Evolutionary conservation across 2,797 vertebrate genomes (phyloP).

Genomic region (Astyanax mexicanus): DNA sequence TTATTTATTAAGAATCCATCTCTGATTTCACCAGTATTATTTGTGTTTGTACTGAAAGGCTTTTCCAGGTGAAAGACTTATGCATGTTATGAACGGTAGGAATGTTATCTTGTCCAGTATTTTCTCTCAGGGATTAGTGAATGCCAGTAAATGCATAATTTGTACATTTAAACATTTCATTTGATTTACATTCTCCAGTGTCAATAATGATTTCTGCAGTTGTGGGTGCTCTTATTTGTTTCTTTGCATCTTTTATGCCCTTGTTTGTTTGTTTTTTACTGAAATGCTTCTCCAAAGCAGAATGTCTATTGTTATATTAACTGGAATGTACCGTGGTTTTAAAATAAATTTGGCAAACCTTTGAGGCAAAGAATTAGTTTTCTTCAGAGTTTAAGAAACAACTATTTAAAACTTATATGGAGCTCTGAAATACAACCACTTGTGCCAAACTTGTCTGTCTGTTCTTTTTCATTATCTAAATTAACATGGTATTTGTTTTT

Average conservation of each 20-base stretch:
- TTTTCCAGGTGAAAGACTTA: background rate
- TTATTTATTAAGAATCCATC: background rate
- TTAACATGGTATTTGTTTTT: background rate
- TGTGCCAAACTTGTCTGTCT: slow-evolving; percentile 11
- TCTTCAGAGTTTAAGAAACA: background rate
- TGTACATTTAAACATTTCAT: background rate
- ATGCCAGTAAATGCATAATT: background rate
- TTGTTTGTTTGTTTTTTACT: slow-evolving; percentile 12
- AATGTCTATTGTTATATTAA: background rate
- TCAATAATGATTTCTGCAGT: background rate
- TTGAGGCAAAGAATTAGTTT: slow-evolving; percentile 6
- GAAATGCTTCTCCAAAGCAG: background rate
- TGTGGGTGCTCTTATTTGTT: background rate
- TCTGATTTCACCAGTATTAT: slow-evolving; percentile 19
- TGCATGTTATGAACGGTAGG: background rate
- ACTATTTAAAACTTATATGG: background rate
- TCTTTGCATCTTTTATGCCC: background rate
- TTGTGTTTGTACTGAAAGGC: slow-evolving; percentile 11
- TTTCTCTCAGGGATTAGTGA: slow-evolving; percentile 35
- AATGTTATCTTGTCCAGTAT: slow-evolving; percentile 4
- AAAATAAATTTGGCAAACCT: slow-evolving; percentile 9
- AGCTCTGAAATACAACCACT: slow-evolving; percentile 40
- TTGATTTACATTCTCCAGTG: background rate
- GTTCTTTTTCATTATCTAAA: background rate
- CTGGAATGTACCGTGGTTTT: background rate